Percentiles rank a stretch among this genome's conserved stretches.
These are phyloP conservation scores for Ormia ochracea DNA, from an alignment of 2,888 invertebrate species.

Conservation along the genomic window DNA sequence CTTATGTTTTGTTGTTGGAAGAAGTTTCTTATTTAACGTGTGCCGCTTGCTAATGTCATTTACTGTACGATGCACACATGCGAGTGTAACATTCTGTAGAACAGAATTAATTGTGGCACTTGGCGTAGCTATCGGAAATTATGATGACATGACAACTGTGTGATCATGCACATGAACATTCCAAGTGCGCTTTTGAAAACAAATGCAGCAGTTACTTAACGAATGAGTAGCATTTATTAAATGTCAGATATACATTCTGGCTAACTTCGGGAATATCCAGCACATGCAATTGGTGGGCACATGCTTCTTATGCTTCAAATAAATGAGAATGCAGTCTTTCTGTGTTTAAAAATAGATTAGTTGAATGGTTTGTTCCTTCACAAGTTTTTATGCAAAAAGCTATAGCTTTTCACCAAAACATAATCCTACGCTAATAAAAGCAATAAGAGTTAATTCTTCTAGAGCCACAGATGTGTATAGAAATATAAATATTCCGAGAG, in stretches of 20 bases:
- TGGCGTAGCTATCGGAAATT: constrained; percentile 50
- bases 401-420: no score
- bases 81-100: constrained; percentile 4
- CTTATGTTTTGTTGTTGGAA: neutral
- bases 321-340: no score
- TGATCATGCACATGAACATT: constrained; percentile 4
- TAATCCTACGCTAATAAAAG: no score
- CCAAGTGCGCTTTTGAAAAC: constrained; percentile 2
- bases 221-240: constrained; percentile 58
- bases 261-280: neutral
- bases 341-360: no score
- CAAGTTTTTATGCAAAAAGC: no score
- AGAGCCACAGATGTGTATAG: no score
- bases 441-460: no score
- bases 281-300: constrained; percentile 41
- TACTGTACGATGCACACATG: constrained; percentile 21
- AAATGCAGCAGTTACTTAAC: constrained; percentile 48
- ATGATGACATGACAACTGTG: constrained; percentile 59
- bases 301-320: no score
- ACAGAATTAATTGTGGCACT: constrained; percentile 49
- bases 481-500: no score
- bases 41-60: constrained; percentile 48
- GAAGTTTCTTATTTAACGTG: constrained; percentile 24
- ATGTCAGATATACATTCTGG: constrained; percentile 38
- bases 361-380: no score